Evolutionary conservation across 2,113 vertebrate species (phyloP), one percentile per base, ranked within the genome.

Genomic region (Accipiter cooperii): DNA sequence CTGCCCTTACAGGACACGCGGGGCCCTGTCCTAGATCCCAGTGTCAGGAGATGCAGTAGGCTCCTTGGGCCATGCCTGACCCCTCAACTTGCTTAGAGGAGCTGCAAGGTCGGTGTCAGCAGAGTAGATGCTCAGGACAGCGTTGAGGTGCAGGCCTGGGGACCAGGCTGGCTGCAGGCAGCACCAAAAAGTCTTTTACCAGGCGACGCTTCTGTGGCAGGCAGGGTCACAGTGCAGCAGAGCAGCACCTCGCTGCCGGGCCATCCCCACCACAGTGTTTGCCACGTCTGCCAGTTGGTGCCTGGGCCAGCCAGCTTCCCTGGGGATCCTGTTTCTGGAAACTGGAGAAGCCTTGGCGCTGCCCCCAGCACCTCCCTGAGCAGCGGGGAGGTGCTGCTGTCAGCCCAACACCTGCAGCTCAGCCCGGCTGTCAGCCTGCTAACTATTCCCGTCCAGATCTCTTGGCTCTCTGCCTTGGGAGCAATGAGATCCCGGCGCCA

Each of bases 311-410:
- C 90, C 49, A 81, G 47, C 93, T 46, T 89, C 93, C 87, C 91
- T 5, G 36, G 73, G 70, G 95, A 93, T 95, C 96, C 49, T n/a
- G 40, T 97, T 94, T 91, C 93, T 95, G 84, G 94, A 95, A 97
- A 97, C 80, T 12, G 10, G 97, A 97, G 97, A 91, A 80, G 86
- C 55, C 38, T 71, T 16, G 89, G 87, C 18, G 8, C 76, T 85
- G 89, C 19, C 88, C n/a, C 74, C 9, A 2, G 17, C 78, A 17
- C 73, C 88, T 60, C 49, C 74, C 69, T 6, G 8, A 31, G 86
- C 76, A 21, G 55, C 25, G 6, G 69, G 93, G 77, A 74, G 55
- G 51, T 74, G 81, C 90, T 21, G 84, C 90, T 4, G 19, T 24
- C 88, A 75, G 86, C 92, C 92, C 84, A 13, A 47, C 84, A 94